Conservation (phyloP, 2,888 invertebrate genomes). For the Agonopterix arenella region DNA sequence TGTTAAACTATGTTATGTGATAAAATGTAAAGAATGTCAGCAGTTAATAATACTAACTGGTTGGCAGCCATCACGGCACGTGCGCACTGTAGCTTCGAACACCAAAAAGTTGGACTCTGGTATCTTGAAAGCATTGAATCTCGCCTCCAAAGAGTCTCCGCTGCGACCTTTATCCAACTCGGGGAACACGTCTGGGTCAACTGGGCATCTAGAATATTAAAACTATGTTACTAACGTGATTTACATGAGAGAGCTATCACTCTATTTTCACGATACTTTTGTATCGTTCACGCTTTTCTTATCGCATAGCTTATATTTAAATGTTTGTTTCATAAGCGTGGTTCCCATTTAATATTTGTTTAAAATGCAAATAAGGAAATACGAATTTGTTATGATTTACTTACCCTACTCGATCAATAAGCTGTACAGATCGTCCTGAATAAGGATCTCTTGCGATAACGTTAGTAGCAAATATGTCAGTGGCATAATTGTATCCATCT, state of each 20-base stretch:
- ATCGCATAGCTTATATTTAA: background rate
- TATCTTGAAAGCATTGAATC: conserved; percentile 96
- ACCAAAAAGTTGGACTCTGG: conserved; percentile 96
- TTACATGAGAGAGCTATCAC: background rate
- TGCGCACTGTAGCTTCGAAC: conserved; percentile 93
- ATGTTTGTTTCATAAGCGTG: no score
- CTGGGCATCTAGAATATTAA: conserved; percentile 83
- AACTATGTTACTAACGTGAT: background rate
- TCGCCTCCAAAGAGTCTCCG: conserved; percentile 91
- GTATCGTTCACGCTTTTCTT: no score
- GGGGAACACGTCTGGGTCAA: conserved; percentile 94
- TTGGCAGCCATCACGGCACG: conserved; percentile 92
- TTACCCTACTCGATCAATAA: conserved; percentile 93
- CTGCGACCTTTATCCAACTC: conserved; percentile 90
- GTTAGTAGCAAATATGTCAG: conserved; percentile 95
- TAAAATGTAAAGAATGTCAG: no score
- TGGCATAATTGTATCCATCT: conserved; percentile 91
- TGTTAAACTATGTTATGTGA: no score
- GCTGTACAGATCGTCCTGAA: conserved; percentile 91
- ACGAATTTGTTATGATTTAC: conserved; percentile 17
- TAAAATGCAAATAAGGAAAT: background rate
- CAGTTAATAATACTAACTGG: conserved; percentile 71
- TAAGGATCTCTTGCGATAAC: conserved; percentile 95
- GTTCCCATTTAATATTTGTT: background rate
- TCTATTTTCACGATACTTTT: background rate